Conservation (phyloP, 2,113 vertebrate species). For the Mormyrus iriodes region DNA sequence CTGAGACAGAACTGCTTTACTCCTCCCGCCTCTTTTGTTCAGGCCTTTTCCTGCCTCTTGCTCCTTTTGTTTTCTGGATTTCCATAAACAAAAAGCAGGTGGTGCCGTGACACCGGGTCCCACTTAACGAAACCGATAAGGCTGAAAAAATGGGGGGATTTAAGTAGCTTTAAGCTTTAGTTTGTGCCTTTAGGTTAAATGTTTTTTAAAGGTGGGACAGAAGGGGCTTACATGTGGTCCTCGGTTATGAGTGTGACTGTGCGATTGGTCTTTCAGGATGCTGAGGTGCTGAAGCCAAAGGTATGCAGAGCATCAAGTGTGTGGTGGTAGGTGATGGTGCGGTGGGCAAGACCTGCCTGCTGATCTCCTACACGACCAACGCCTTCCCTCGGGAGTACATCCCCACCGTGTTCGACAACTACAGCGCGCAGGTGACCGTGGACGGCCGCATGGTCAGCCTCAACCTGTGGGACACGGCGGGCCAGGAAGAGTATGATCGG, state of each 20-base stretch:
- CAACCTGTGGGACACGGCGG: slow-evolving; percentile 32
- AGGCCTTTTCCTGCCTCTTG: slow-evolving; percentile 13
- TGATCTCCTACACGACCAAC: slow-evolving; percentile 88
- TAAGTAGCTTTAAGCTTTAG: neutral
- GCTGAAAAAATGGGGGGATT: neutral
- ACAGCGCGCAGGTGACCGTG: slow-evolving; percentile 67
- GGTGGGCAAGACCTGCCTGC: slow-evolving; percentile 85
- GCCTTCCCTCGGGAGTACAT: slow-evolving; percentile 90
- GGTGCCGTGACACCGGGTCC: neutral
- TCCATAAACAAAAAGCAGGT: slow-evolving; percentile 18
- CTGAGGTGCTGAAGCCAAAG: slow-evolving; percentile 11
- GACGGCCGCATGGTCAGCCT: slow-evolving; percentile 25
- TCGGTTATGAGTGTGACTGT: neutral
- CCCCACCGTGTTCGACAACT: slow-evolving; percentile 90
- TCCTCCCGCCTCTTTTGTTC: slow-evolving; percentile 10
- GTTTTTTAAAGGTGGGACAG: neutral
- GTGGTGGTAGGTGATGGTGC: slow-evolving; percentile 87
- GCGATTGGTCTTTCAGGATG: slow-evolving; percentile 15
- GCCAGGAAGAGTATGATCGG: slow-evolving; percentile 29
- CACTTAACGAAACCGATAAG: neutral
- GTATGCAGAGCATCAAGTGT: slow-evolving; percentile 88
- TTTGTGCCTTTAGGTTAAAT: neutral
- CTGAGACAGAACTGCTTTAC: neutral
- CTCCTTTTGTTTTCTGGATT: slow-evolving; percentile 29
- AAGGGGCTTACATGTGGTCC: neutral